These are phyloP conservation scores for Heterodera carotae DNA, from an alignment of 1,140 invertebrate species.

Conservation along the genomic window DNA sequence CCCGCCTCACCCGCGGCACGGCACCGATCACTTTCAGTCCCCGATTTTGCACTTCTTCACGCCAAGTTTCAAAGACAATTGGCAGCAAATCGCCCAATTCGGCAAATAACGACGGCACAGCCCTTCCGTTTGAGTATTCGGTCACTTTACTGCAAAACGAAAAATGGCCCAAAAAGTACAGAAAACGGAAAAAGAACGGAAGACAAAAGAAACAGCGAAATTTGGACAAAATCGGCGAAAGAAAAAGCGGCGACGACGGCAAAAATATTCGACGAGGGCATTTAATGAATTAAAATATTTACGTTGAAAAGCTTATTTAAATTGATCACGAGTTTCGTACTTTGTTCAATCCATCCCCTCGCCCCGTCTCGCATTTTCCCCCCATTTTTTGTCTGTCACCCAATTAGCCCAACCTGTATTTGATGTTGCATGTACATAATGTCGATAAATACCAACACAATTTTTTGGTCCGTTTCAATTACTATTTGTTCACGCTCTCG, in stretches of 20 bases:
- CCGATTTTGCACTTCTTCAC: slow-evolving; percentile 32
- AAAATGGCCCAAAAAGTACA: slow-evolving; percentile 23
- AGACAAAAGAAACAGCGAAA: no score
- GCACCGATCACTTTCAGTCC: slow-evolving; percentile 15
- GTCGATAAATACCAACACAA: no score
- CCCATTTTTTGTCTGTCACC: background rate
- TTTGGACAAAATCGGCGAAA: no score
- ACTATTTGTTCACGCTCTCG: no score
- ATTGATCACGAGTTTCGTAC: no score
- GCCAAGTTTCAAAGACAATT: slow-evolving; percentile 23
- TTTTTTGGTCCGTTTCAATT: no score
- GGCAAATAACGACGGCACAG: slow-evolving; percentile 12
- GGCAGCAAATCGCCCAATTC: slow-evolving; percentile 8
- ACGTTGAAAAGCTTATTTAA: no score
- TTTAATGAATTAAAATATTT: no score
- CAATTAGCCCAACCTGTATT: background rate
- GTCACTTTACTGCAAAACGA: background rate
- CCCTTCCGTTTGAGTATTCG: slow-evolving; percentile 29
- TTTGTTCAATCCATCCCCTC: no score
- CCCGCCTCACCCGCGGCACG: background rate
- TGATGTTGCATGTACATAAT: background rate
- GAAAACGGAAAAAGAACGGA: slow-evolving; percentile 7
- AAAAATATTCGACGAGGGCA: no score
- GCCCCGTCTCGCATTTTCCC: no score
- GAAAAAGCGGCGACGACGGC: no score